These are phyloP conservation scores for Ectropis crepuscularia DNA, from an alignment of 2,888 invertebrate genomes.

Conservation along the genomic window DNA sequence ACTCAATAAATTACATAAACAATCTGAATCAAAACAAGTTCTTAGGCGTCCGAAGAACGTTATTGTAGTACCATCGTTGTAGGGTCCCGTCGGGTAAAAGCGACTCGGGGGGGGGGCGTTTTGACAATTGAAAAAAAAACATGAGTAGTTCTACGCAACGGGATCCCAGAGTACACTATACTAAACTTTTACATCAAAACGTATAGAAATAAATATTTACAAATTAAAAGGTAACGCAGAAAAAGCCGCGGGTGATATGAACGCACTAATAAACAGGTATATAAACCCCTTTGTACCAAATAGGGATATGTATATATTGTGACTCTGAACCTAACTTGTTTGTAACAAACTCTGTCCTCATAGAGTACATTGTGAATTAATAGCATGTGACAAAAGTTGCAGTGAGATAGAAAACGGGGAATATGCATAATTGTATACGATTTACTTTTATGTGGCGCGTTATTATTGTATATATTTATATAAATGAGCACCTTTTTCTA, in stretches of 20 bases:
- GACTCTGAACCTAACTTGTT: constrained; percentile 47
- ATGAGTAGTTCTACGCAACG: constrained; percentile 16
- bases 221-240: constrained; percentile 59
- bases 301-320: constrained; percentile 71
- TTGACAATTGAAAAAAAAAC: not conserved
- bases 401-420: constrained; percentile 1
- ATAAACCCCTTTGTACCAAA: constrained; percentile 68
- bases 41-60: constrained; percentile 80
- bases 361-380: not conserved
- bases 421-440: not conserved
- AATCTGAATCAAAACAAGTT: constrained; percentile 82
- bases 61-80: constrained; percentile 56
- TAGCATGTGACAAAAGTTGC: constrained; percentile 9
- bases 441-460: not conserved
- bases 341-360: constrained; percentile 14
- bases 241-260: constrained; percentile 70
- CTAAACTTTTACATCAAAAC: constrained; percentile 26
- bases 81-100: constrained; percentile 38
- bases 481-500: constrained; percentile 5
- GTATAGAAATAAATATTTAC: constrained; percentile 66
- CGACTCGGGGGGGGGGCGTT: not conserved
- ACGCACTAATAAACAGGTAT: constrained; percentile 48
- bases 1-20: constrained; percentile 83
- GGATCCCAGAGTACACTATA: constrained; percentile 17
- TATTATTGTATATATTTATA: not conserved